Evolutionary conservation across 2,113 vertebrate species (phyloP), one percentile per base, ranked within the genome.

Genomic region (Platycercus adscitus): DNA sequence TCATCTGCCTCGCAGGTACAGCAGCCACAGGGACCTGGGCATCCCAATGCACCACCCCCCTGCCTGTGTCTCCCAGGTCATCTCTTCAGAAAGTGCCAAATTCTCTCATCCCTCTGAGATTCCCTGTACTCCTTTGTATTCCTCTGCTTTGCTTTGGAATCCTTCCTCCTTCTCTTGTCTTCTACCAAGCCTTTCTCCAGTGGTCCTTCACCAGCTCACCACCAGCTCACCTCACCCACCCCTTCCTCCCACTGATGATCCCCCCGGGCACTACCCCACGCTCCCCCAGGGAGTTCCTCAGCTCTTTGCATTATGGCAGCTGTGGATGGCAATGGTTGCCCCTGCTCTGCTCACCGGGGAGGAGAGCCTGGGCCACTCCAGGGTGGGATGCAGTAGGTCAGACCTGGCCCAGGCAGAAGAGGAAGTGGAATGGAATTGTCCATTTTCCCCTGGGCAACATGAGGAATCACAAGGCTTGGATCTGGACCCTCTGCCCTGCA

Each of bases 1-100:
- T 96, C 63, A 52, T 95, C 71, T 72, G 43, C n/a, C 69, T 97
- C 3, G 6, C 37, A 97, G 91, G 91, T 95, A 93, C 53, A 53
- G 25, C 43, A 64, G 28, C 52, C 7, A 1, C 7, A 9, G 47
- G 35, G 43, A 44, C 24, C 31, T 17, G 21, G 9, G 7, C 81
- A 15, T 68, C 52, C 50, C 31, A 52, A 12, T 39, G 17, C 23
- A 52, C 37, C 39, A 44, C 49, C 31, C 18, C n/a, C 50, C 77
- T 83, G 35, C 44, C 41, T 60, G 81, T 35, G 24, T 11, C 5
- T 8, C 6, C 4, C 9, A 21, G 64, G 41, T 75, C 20, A 11
- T 25, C 43, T 43, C n/a, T 68, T 53, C 39, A 81, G 53, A 23
- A 20, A 68, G 8, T 12, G 17, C 16, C 17, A 64, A 80, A 47